Evolutionary conservation across 2,113 vertebrate species (phyloP).

Genomic region (Dipodomys stephensi): DNA sequence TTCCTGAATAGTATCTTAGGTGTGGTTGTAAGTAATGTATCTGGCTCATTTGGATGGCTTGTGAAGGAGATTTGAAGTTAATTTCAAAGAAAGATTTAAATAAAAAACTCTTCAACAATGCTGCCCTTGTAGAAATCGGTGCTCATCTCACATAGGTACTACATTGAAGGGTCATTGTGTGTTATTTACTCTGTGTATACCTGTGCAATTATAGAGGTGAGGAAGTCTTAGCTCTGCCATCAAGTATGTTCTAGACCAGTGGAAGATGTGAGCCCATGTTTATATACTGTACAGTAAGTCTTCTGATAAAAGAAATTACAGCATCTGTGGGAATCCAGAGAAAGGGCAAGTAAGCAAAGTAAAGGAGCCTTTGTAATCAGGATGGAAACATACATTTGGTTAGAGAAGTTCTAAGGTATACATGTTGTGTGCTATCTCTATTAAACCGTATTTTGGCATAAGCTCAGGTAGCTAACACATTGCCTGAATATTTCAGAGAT

Average conservation of each 20-base stretch:
- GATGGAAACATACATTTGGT: not conserved
- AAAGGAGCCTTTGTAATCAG: not conserved
- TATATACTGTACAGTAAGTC: not conserved
- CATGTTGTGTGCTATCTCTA: not conserved
- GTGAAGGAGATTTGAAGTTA: not conserved
- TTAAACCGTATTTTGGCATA: constrained; percentile 16
- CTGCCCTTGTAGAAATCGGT: not conserved
- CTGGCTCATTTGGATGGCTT: not conserved
- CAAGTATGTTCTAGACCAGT: not conserved
- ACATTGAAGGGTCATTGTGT: not conserved
- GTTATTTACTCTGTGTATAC: not conserved
- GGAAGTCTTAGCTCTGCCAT: not conserved
- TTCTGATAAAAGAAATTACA: not conserved
- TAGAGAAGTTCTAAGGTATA: constrained; percentile 22
- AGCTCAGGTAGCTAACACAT: not conserved
- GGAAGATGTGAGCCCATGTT: not conserved
- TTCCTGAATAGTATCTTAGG: not conserved
- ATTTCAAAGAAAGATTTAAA: not conserved
- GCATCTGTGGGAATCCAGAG: not conserved
- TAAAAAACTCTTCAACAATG: not conserved
- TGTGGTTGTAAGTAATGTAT: constrained; percentile 1
- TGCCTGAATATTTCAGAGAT: not conserved
- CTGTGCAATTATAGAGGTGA: not conserved
- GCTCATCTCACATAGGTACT: not conserved
- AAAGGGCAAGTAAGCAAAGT: not conserved